Percentiles rank a stretch among this genome's conserved stretches.
Evolutionary conservation across 2,113 vertebrate genomes (phyloP).

Genomic region (Cryptotis parvus): DNA sequence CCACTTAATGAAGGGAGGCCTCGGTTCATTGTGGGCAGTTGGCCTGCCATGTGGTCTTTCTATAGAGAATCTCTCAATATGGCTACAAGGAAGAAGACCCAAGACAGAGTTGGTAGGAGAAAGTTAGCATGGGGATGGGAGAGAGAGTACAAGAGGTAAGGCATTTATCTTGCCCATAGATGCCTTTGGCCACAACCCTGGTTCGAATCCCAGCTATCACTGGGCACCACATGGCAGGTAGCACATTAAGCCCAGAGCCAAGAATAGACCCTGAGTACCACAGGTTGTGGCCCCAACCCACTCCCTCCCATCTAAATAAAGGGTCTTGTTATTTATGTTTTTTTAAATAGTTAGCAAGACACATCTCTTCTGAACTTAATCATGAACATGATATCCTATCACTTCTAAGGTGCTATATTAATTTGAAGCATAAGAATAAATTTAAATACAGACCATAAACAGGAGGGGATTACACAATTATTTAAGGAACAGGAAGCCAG

Average conservation of each 20-base stretch:
- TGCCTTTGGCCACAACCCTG: too few relatives aligned
- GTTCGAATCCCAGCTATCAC: too few relatives aligned
- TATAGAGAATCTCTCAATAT: background rate
- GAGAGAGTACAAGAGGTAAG: too few relatives aligned
- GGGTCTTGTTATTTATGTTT: too few relatives aligned
- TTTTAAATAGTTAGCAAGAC: background rate
- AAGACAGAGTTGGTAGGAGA: background rate
- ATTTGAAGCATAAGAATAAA: background rate
- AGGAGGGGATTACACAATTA: background rate
- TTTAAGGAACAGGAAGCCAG: background rate
- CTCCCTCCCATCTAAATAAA: too few relatives aligned
- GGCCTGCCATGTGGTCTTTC: conserved; percentile 11
- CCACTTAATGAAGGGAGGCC: background rate
- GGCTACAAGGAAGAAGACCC: background rate
- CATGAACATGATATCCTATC: background rate
- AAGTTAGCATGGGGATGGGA: background rate
- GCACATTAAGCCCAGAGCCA: too few relatives aligned
- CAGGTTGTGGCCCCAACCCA: too few relatives aligned
- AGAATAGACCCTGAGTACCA: too few relatives aligned
- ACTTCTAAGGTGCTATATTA: background rate
- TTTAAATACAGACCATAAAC: background rate
- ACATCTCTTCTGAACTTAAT: conserved; percentile 9
- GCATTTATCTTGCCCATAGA: too few relatives aligned
- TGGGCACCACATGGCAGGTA: too few relatives aligned
- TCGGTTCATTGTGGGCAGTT: conserved; percentile 7